These are phyloP conservation scores for Euplagia quadripunctaria DNA, from an alignment of 2,888 invertebrate species.

Conservation along the genomic window DNA sequence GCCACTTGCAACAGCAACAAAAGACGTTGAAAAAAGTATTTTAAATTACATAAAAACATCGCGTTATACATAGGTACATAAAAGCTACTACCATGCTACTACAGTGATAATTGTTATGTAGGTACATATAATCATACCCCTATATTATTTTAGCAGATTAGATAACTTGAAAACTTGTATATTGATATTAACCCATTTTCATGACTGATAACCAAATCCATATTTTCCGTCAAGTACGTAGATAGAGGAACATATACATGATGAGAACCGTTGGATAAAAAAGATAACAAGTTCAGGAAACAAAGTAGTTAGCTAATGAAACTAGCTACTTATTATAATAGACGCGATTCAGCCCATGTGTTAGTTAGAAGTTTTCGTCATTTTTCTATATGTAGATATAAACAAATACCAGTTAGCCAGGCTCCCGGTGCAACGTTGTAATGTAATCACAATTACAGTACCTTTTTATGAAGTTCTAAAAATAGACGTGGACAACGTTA, in stretches of 20 bases:
- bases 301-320: slow-evolving; percentile 17
- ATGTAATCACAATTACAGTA: slow-evolving; percentile 74
- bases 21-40: background rate
- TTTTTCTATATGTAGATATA: slow-evolving; percentile 5
- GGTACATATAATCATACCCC: background rate
- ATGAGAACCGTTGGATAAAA: background rate
- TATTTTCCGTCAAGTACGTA: slow-evolving; percentile 6
- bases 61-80: no score
- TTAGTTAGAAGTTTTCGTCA: background rate
- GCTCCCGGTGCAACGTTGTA: slow-evolving; percentile 36
- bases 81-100: background rate
- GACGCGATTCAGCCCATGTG: background rate
- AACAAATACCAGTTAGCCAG: slow-evolving; percentile 16
- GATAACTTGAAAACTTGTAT: slow-evolving; percentile 10
- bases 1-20: background rate
- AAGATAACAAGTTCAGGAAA: slow-evolving; percentile 34
- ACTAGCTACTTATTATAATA: background rate
- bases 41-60: background rate
- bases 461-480: slow-evolving; percentile 83
- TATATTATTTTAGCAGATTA: slow-evolving; percentile 16
- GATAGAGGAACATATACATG: background rate
- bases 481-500: slow-evolving; percentile 79
- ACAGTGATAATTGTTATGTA: background rate
- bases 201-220: background rate
- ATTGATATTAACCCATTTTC: background rate